phyloP scores from a whole-genome alignment of 2,888 invertebrate species.

The Cheilosia vulpina region DNA sequence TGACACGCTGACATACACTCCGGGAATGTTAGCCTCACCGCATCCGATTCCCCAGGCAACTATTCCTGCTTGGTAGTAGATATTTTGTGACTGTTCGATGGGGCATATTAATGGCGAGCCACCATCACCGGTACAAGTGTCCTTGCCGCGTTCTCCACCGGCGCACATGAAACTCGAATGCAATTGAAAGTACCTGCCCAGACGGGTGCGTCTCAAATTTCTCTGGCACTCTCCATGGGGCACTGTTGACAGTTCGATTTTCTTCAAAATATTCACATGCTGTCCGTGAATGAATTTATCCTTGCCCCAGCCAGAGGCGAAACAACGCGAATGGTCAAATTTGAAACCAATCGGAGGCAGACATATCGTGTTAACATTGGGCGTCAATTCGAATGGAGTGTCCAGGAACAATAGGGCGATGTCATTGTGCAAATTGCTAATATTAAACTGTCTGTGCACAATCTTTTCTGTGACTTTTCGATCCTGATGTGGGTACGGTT shows the following conservation, averaged over 20 bases:
- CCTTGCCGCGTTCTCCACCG: constrained; percentile 89
- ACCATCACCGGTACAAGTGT: constrained; percentile 91
- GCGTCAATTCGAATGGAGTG: constrained; percentile 85
- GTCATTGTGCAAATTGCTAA: constrained; percentile 89
- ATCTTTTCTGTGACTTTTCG: constrained; percentile 85
- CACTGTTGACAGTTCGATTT: constrained; percentile 89
- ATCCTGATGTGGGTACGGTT: constrained; percentile 89
- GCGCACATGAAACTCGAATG: constrained; percentile 91
- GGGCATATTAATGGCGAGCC: constrained; percentile 92
- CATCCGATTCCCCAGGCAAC: constrained; percentile 94
- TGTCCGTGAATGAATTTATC: constrained; percentile 80
- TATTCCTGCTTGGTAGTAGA: constrained; percentile 85
- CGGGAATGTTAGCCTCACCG: constrained; percentile 87
- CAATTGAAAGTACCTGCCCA: constrained; percentile 87
- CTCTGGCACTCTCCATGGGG: constrained; percentile 83
- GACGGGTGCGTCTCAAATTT: constrained; percentile 86
- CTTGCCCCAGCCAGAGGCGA: constrained; percentile 82
- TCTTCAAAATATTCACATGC: constrained; percentile 88
- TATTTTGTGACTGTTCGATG: constrained; percentile 80
- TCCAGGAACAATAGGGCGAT: constrained; percentile 88
- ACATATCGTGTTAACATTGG: constrained; percentile 89
- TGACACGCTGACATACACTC: constrained; percentile 89
- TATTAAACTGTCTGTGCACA: constrained; percentile 87
- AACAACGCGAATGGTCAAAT: constrained; percentile 79
- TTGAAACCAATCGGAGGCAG: constrained; percentile 85